phyloP scores from a whole-genome alignment of 2,113 vertebrate species.

The Tachycineta bicolor region DNA sequence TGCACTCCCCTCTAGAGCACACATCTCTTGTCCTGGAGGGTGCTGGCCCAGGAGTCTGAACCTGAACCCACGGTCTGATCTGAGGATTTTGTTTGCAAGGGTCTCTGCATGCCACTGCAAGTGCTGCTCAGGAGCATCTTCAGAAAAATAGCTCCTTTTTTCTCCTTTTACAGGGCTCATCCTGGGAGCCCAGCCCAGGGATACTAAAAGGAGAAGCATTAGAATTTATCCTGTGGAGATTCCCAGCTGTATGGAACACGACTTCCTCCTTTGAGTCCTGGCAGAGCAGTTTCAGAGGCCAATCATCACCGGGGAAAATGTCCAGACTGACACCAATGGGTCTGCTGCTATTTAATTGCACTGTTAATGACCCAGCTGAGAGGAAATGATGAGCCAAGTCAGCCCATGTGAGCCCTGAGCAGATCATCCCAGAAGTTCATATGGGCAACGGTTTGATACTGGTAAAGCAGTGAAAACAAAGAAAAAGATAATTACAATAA shows the following conservation, averaged over 20 bases:
- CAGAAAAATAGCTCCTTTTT: neutral
- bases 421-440: neutral
- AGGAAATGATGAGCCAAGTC: neutral
- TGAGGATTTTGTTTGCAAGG: neutral
- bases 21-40: neutral
- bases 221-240: neutral
- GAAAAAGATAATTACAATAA: neutral
- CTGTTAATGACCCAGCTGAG: neutral
- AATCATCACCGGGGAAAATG: neutral
- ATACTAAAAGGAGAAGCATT: neutral
- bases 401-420: neutral
- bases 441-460: neutral
- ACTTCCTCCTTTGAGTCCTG: neutral
- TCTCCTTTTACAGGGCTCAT: neutral
- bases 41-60: neutral
- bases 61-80: neutral
- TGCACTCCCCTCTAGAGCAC: neutral
- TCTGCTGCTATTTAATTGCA: neutral
- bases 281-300: neutral
- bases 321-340: neutral
- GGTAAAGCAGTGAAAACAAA: neutral
- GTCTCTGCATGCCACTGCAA: neutral
- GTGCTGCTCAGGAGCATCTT: neutral
- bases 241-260: neutral
- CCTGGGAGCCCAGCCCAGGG: neutral